Conservation (phyloP, 1,140 invertebrate species). For the Notospermus geniculatus region DNA sequence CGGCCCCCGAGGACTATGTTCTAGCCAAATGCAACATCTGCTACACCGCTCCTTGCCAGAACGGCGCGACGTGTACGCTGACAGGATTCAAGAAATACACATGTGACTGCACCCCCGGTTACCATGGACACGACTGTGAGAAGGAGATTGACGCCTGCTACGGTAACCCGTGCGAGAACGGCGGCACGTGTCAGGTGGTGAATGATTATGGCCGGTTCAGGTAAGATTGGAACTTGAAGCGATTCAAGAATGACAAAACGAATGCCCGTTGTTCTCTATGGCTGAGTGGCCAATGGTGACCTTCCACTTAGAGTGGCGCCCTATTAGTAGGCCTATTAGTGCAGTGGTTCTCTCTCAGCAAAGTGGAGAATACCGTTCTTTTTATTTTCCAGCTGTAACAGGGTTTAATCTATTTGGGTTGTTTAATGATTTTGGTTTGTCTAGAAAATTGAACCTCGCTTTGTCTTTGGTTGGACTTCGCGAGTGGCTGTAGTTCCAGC, state of each 20-base stretch:
- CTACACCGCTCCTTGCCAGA: conserved; percentile 81
- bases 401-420: too few species aligned
- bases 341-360: too few species aligned
- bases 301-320: too few species aligned
- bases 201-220: conserved; percentile 45
- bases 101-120: conserved; percentile 58
- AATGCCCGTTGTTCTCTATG: too few species aligned
- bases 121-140: conserved; percentile 90
- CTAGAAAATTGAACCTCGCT: too few species aligned
- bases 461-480: too few species aligned
- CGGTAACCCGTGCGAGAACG: conserved; percentile 82
- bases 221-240: too few species aligned
- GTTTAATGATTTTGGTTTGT: too few species aligned
- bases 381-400: conserved; percentile 62
- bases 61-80: conserved; percentile 81
- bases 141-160: conserved; percentile 94
- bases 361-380: too few species aligned
- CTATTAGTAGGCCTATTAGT: too few species aligned
- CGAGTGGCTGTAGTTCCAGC: too few species aligned
- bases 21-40: conserved; percentile 76
- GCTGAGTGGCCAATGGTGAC: neutral
- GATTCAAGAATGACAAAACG: too few species aligned
- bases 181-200: conserved; percentile 70
- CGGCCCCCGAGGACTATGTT: conserved; percentile 54
- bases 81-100: conserved; percentile 46